Evolutionary conservation across 2,113 vertebrate genomes (phyloP).

Genomic region (Monarcha castaneiventris): DNA sequence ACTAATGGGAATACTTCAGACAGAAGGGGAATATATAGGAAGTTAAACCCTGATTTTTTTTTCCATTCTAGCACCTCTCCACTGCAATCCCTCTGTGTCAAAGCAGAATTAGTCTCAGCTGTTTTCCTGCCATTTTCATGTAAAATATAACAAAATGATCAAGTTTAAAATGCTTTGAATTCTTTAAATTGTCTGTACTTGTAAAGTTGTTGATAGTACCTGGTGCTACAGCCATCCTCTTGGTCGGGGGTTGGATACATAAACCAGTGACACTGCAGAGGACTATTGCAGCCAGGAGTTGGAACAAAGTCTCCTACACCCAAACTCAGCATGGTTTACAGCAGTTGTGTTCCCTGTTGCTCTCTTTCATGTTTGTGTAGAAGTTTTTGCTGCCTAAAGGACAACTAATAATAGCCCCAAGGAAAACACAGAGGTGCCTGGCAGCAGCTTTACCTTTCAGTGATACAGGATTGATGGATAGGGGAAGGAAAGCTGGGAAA

Average conservation of each 20-base stretch:
- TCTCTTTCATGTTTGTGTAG: neutral
- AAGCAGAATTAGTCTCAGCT: neutral
- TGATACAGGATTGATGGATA: neutral
- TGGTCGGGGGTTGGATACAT: neutral
- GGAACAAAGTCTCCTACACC: neutral
- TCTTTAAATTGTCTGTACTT: neutral
- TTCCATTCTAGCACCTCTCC: neutral
- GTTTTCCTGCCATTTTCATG: neutral
- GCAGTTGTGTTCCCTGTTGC: neutral
- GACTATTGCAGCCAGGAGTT: neutral
- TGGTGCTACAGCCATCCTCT: neutral
- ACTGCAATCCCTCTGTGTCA: neutral
- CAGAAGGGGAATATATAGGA: neutral
- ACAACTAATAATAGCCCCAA: neutral
- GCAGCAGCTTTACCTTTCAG: neutral
- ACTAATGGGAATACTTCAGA: neutral
- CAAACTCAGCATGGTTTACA: neutral
- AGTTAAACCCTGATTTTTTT: neutral
- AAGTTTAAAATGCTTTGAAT: neutral
- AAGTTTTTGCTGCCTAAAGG: neutral
- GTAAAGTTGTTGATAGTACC: neutral
- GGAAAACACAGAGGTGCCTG: neutral
- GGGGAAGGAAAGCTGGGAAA: neutral
- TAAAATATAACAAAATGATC: neutral
- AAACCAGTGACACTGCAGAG: neutral